phyloP scores from a whole-genome alignment of 2,797 vertebrate species.

The Anguilla anguilla region DNA sequence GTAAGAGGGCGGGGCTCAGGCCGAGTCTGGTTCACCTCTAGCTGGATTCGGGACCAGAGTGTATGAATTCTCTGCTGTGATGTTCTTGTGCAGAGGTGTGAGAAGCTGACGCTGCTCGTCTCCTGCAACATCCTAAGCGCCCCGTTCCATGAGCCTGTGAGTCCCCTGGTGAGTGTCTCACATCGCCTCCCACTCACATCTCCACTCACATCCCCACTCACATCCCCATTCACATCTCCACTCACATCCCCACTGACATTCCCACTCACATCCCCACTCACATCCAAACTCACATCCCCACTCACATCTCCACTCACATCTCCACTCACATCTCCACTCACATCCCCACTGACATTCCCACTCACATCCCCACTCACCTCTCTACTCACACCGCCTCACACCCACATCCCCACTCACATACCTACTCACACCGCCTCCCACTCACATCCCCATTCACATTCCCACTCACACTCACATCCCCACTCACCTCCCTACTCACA shows the following conservation, averaged over 20 bases:
- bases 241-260: not conserved
- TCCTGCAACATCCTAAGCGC: slow-evolving; percentile 90
- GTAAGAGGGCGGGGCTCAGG: slow-evolving; percentile 65
- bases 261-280: too few relatives aligned
- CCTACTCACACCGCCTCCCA: too few relatives aligned
- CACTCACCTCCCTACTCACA: not conserved
- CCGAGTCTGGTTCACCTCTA: not conserved
- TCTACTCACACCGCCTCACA: too few relatives aligned
- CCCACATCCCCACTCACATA: not conserved
- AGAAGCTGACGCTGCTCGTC: slow-evolving; percentile 88
- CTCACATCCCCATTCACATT: too few relatives aligned
- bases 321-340: not conserved
- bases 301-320: too few relatives aligned
- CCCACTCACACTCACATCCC: too few relatives aligned
- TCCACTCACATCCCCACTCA: not conserved
- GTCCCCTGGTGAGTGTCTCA: slow-evolving; percentile 84
- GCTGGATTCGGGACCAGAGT: not conserved
- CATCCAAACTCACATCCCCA: too few relatives aligned
- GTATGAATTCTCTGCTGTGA: slow-evolving; percentile 24
- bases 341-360: not conserved
- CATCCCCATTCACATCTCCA: too few relatives aligned
- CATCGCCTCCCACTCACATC: not conserved
- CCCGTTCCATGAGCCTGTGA: slow-evolving; percentile 97
- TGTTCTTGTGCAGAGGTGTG: slow-evolving; percentile 83
- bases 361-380: not conserved